Percentiles rank a stretch among this genome's conserved stretches.
phyloP scores from a whole-genome alignment of 2,888 invertebrate species.

The Pedicia rivosa region DNA sequence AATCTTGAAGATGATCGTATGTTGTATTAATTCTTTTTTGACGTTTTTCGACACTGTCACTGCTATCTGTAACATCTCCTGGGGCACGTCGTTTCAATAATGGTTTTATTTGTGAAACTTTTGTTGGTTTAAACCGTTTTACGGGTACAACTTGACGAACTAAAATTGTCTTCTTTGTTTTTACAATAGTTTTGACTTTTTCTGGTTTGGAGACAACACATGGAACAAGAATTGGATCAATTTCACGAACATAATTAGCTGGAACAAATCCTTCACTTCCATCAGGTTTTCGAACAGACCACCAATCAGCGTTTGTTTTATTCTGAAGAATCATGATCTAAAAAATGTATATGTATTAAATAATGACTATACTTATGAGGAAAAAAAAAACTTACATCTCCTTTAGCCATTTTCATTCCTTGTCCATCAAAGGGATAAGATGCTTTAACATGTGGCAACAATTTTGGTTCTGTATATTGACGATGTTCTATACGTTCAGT shows the following conservation, averaged over 20 bases:
- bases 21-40: constrained; percentile 65
- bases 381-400: no score
- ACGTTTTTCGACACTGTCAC: constrained; percentile 61
- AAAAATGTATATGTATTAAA: constrained; percentile 16
- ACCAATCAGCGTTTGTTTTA: constrained; percentile 96
- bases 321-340: constrained; percentile 84
- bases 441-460: constrained; percentile 73
- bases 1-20: constrained; percentile 63
- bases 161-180: constrained; percentile 79
- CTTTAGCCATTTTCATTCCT: constrained; percentile 82
- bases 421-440: constrained; percentile 85
- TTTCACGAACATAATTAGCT: constrained; percentile 87
- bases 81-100: constrained; percentile 28
- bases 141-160: constrained; percentile 75
- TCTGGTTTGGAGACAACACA: constrained; percentile 75
- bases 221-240: constrained; percentile 70
- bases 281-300: constrained; percentile 89
- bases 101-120: constrained; percentile 24
- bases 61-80: constrained; percentile 36
- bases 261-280: constrained; percentile 95
- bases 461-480: constrained; percentile 73
- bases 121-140: constrained; percentile 38
- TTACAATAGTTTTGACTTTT: constrained; percentile 56
- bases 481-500: constrained; percentile 70
- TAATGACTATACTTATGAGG: constrained; percentile 15